Evolutionary conservation across 2,888 invertebrate genomes (phyloP).

Genomic region (Cetonia aurata): DNA sequence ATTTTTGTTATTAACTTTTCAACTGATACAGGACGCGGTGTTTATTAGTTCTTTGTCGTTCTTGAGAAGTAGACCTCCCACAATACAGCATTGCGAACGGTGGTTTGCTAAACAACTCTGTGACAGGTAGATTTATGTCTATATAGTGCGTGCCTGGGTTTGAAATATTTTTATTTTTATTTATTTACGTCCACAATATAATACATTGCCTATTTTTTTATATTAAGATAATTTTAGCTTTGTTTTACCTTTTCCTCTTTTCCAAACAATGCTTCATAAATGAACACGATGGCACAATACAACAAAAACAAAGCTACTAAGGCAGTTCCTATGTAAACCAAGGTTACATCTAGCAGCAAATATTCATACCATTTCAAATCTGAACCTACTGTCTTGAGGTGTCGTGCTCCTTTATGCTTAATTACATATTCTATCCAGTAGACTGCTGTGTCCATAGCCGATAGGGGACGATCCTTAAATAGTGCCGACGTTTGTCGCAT

Average conservation of each 20-base stretch:
- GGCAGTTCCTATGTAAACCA: conserved; percentile 16
- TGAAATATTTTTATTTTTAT: background rate
- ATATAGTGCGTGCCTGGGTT: too few species aligned
- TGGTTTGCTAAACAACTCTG: too few species aligned
- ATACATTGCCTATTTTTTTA: background rate
- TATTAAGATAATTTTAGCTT: background rate
- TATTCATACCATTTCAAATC: conserved; percentile 53
- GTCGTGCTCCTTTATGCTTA: conserved; percentile 51
- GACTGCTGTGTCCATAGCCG: conserved; percentile 51
- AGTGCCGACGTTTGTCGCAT: conserved; percentile 43
- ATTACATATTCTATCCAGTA: conserved; percentile 54
- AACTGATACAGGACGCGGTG: too few species aligned
- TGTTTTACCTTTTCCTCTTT: conserved; percentile 9
- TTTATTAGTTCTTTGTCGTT: too few species aligned
- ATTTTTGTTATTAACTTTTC: too few species aligned
- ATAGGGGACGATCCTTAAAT: conserved; percentile 49
- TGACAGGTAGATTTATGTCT: too few species aligned
- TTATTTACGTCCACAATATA: background rate
- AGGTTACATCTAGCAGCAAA: conserved; percentile 50
- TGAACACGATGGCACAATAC: background rate
- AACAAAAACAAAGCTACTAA: background rate
- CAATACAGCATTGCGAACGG: too few species aligned
- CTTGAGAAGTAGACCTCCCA: too few species aligned
- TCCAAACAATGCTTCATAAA: background rate
- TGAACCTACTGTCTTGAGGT: conserved; percentile 49